Conservation (phyloP, 2,797 vertebrate species). For the Acanthiza pusilla region DNA sequence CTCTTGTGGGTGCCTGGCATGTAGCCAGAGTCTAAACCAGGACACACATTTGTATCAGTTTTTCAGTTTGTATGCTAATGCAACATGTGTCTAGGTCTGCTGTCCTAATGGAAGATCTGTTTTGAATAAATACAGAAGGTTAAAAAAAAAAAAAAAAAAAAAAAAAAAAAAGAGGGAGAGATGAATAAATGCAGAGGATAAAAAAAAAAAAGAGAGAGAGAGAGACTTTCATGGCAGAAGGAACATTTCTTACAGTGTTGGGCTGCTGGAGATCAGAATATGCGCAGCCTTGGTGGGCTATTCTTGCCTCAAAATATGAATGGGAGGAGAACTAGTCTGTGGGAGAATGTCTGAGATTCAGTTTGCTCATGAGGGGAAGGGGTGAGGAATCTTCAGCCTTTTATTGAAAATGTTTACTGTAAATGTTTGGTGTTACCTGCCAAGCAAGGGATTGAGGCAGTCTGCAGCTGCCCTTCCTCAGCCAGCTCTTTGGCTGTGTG, state of each 20-base stretch:
- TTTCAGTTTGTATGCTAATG: background rate
- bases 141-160: background rate
- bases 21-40: no score
- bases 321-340: background rate
- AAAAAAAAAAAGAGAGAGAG: background rate
- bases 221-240: background rate
- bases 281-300: background rate
- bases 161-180: no score
- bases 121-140: background rate
- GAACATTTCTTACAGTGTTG: background rate
- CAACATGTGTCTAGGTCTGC: background rate
- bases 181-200: no score
- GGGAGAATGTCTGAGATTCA: background rate
- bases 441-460: background rate
- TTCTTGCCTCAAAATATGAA: background rate
- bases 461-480: background rate
- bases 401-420: background rate
- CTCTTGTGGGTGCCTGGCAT: no score
- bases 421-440: background rate
- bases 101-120: background rate
- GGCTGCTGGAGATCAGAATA: rapidly evolving
- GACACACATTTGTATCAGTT: background rate
- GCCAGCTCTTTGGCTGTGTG: background rate
- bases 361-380: background rate
- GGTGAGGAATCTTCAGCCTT: background rate